Base-by-base conservation (phyloP, 2,888 invertebrate genomes). In the Trissolcus japonicus region DNA sequence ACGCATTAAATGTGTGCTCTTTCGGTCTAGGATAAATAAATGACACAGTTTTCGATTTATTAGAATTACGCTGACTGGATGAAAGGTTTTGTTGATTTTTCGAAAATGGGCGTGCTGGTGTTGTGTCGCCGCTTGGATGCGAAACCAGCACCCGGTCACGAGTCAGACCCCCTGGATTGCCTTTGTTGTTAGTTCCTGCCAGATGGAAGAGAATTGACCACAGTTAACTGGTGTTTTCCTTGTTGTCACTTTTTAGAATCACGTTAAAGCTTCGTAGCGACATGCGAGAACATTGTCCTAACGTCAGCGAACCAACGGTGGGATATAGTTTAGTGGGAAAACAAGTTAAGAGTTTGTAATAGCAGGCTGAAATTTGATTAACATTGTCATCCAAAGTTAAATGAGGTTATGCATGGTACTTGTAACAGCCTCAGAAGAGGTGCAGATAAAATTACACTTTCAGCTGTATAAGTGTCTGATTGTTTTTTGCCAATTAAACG, bases 81-180 rank as follows among this genome's bases (percentile, higher is more conserved):
- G 19, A 29, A 35, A 16, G 19, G 6, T 56, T 69, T 50, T 56
- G 61, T 55, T 69, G 51, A 55, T 46, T 59, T 72, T 72, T 65
- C 57, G 9, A 71, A 67, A 67, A 56, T 71, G 46, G 71, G 69
- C 63, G 71, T 62, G n/a, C 51, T 19, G 40, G 11, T 56, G 65
- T 56, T 63, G 55, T 29, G 65, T 48, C 48, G 7, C 25, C 48
- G 7, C 25, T n/a, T 43, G 55, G 19, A 50, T 55, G 69, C 55
- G 48, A 69, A 69, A 17, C 41, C 41, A 35, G 16, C 54, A 4
- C 59, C 43, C 29, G 56, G 43, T 50, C 17, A 56, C 14, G 9
- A 54, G 46, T 56, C 55, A n/a, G 56, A 71, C 62, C 54, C 51
- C 56, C 50, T 43, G 43, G 25, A n/a, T 57, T 43, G 51, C 71